A percentile compares a stretch with the other conserved stretches of the same genome.
phyloP scores from a whole-genome alignment of 2,888 invertebrate species.

The Nomada ferruginata region DNA sequence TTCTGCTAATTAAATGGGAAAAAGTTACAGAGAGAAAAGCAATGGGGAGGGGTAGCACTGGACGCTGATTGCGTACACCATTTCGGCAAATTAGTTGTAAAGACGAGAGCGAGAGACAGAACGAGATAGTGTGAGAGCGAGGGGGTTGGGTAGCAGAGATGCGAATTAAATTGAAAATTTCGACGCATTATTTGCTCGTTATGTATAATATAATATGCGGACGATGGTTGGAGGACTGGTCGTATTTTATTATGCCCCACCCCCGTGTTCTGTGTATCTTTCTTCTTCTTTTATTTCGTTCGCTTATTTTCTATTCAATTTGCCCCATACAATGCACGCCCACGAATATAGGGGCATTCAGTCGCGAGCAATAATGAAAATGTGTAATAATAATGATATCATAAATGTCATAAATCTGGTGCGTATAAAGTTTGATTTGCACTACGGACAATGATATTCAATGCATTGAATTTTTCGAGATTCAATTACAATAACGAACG shows the following conservation, averaged over 20 bases:
- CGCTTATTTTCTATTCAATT: slow-evolving; percentile 35
- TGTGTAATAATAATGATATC: slow-evolving; percentile 54
- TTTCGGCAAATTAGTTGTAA: slow-evolving; percentile 16
- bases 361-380: slow-evolving; percentile 46
- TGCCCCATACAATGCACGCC: slow-evolving; percentile 8
- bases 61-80: background rate
- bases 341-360: slow-evolving; percentile 16
- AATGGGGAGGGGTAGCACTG: background rate
- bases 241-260: slow-evolving; percentile 3
- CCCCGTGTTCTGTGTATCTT: background rate
- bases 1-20: slow-evolving; percentile 46
- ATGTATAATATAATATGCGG: slow-evolving; percentile 11
- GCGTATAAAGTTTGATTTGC: slow-evolving; percentile 43
- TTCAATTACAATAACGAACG: slow-evolving; percentile 58
- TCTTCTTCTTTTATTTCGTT: background rate
- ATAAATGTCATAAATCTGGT: slow-evolving; percentile 52
- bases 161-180: slow-evolving; percentile 39
- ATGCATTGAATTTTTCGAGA: slow-evolving; percentile 61
- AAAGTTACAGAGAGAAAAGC: slow-evolving; percentile 5
- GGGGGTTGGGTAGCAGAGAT: too few species aligned
- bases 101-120: background rate
- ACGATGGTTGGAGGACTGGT: too few species aligned
- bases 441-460: slow-evolving; percentile 55
- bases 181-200: slow-evolving; percentile 22
- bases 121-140: background rate